These are phyloP conservation scores for Pollachius pollachius DNA, from an alignment of 2,113 vertebrate genomes.

Conservation along the genomic window DNA sequence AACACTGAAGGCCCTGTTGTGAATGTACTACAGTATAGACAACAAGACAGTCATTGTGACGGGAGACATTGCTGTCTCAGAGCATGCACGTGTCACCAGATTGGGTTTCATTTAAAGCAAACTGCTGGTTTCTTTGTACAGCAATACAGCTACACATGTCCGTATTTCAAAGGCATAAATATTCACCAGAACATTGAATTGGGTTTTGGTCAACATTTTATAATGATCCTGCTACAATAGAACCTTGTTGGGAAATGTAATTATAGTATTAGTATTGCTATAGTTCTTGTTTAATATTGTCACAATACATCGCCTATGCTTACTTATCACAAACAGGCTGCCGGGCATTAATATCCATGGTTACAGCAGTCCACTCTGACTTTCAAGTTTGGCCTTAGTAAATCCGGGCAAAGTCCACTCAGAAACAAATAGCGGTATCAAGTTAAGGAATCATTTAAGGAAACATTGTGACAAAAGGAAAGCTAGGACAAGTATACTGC, in stretches of 20 bases:
- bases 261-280: constrained; percentile 25
- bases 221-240: background rate
- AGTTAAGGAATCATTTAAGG: background rate
- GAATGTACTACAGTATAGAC: constrained; percentile 6
- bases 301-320: constrained; percentile 31
- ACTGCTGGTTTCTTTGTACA: no score
- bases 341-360: constrained; percentile 28
- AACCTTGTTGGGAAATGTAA: background rate
- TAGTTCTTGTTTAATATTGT: constrained; percentile 22
- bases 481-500: constrained; percentile 23
- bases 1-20: constrained; percentile 54
- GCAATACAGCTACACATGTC: no score
- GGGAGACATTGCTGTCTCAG: constrained; percentile 26
- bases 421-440: constrained; percentile 6
- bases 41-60: constrained; percentile 20
- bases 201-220: no score
- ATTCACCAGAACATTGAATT: no score
- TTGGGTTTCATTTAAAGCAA: no score
- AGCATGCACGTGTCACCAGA: constrained; percentile 1
- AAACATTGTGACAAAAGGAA: background rate
- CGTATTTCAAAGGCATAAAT: no score
- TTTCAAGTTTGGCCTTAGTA: background rate
- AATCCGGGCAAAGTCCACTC: constrained; percentile 5
- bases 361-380: constrained; percentile 15
- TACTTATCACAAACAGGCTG: constrained; percentile 30